A percentile compares a stretch with the other conserved stretches of the same genome.
These are phyloP conservation scores for Mythimna lalbum DNA, from an alignment of 2,888 invertebrate species.

Conservation along the genomic window DNA sequence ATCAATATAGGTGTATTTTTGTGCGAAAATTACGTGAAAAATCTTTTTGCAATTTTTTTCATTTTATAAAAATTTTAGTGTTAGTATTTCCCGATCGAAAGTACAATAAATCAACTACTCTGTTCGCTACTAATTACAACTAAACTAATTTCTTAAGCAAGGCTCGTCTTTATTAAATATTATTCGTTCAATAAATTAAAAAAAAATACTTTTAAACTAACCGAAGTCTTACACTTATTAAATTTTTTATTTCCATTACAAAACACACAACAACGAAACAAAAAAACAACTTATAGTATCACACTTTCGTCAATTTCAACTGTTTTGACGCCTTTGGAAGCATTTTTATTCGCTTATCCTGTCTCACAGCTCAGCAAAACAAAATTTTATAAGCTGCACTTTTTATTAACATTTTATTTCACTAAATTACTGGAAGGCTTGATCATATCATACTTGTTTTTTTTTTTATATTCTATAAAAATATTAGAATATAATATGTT, in stretches of 20 bases:
- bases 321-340: conserved; percentile 85
- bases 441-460: conserved; percentile 87
- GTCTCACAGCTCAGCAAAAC: conserved; percentile 87
- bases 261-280: conserved; percentile 90
- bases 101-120: conserved; percentile 73
- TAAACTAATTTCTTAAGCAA: conserved; percentile 89
- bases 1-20: conserved; percentile 62
- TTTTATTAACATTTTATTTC: conserved; percentile 77
- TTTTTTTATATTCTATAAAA: conserved; percentile 89
- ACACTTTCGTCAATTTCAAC: conserved; percentile 86
- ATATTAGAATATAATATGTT: conserved; percentile 88
- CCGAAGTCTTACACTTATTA: conserved; percentile 81
- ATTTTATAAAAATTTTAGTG: conserved; percentile 58
- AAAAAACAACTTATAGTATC: conserved; percentile 89
- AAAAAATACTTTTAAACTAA: conserved; percentile 77
- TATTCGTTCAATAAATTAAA: conserved; percentile 88
- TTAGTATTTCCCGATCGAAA: conserved; percentile 63
- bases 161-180: conserved; percentile 90
- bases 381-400: conserved; percentile 84
- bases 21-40: conserved; percentile 55
- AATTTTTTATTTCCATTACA: conserved; percentile 81
- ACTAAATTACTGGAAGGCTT: conserved; percentile 91
- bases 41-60: conserved; percentile 42
- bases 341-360: conserved; percentile 80
- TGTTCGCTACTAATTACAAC: conserved; percentile 84